Base-by-base conservation (phyloP, 1,140 invertebrate species). In the Bicyclus anynana region DNA sequence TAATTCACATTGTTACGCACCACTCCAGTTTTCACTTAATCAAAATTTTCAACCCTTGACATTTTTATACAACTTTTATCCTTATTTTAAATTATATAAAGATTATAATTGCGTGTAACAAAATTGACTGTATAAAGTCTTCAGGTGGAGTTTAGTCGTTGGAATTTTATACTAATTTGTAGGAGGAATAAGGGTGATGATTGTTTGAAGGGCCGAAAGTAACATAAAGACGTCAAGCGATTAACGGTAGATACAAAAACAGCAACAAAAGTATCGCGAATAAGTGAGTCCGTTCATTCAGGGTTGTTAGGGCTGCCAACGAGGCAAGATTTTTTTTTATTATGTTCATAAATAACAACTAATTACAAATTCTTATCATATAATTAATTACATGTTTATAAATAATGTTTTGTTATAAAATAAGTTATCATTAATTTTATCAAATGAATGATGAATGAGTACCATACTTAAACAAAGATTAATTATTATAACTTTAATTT, bases 231-330 rank as follows among this genome's bases (percentile, higher is more conserved):
- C 63, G 63, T 59, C 57, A 61, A 58, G 54, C 63, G 63, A 65
- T 65, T 65, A 65, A 65, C 59, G 58, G 58, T 33, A 51, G 63
- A 59, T 61, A 65, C 63, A 65, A 65, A 65, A 65, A 65, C 63
- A 65, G 63, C 53, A 65, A 65, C 63, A 65, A 65, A 65, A 65
- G 63, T 65, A 65, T 53, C 53, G 27, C 63, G 63, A 61, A 61
- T 61, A 61, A 65, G 58, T 59, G 48, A 57, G 54, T 63, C 50
- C 52, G 47, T 59, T 53, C 57, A 59, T 47, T 59, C 20, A 38
- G 29, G 23, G 38, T 51, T 16, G n/a, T 10, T 54, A 65, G 63
- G 63, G 63, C 33, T 65, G 63, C 5, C 33, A 40, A 40, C 33
- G 23, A n/a, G n/a, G n/a, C n/a, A n/a, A n/a, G n/a, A n/a, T n/a